These are phyloP conservation scores for Eumaeus atala DNA, from an alignment of 1,140 invertebrate species.

Conservation along the genomic window DNA sequence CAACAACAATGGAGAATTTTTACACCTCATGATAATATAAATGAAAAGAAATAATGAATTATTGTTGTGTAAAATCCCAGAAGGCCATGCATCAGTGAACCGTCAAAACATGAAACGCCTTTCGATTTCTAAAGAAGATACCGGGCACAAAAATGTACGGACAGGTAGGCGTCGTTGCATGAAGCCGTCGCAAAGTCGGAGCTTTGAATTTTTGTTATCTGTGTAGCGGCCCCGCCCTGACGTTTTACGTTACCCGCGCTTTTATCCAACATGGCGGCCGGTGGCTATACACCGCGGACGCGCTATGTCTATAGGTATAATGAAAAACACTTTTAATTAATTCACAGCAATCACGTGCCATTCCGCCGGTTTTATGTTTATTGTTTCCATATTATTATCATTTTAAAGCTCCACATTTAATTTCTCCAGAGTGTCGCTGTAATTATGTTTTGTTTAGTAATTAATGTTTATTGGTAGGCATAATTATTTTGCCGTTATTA, in stretches of 20 bases:
- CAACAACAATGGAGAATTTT: constrained; percentile 20
- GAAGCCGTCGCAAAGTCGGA: constrained; percentile 17
- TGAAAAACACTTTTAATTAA: constrained; percentile 65
- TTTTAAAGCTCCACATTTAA: constrained; percentile 65
- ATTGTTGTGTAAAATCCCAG: constrained; percentile 29
- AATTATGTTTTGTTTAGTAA: constrained; percentile 52
- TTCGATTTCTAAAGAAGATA: constrained; percentile 27
- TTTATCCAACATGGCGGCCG: constrained; percentile 45
- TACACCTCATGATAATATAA: constrained; percentile 34
- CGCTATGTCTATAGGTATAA: constrained; percentile 47
- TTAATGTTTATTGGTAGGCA: constrained; percentile 39
- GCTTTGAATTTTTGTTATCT: constrained; percentile 47
- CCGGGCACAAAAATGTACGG: constrained; percentile 28
- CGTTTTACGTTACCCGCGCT: constrained; percentile 25
- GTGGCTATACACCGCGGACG: too few relatives aligned
- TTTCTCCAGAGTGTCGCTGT: constrained; percentile 65
- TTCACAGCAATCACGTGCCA: constrained; percentile 65
- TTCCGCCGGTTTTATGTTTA: constrained; percentile 63
- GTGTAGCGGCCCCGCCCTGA: constrained; percentile 35
- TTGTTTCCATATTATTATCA: constrained; percentile 55
- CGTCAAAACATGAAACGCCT: constrained; percentile 28
- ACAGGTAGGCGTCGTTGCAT: constrained; percentile 30
- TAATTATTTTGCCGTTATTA: constrained; percentile 35
- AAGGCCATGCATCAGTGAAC: constrained; percentile 29
- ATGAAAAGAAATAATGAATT: constrained; percentile 28